Percentiles rank a stretch among this genome's conserved stretches.
Conservation (phyloP, 2,888 invertebrate species). For the Drosophila pseudotalamancana region DNA sequence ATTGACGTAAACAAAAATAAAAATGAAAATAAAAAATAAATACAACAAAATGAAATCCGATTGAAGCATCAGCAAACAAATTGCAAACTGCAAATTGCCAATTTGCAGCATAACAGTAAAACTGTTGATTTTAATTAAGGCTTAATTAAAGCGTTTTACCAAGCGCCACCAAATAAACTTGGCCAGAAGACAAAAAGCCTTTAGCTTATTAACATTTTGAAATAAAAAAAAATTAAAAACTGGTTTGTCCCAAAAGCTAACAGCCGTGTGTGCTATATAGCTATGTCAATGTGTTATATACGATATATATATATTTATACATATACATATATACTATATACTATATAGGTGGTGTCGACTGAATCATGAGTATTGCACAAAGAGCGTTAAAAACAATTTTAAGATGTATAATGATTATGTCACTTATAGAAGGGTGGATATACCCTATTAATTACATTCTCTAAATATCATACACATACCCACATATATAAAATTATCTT, state of each 20-base stretch:
- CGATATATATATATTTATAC: no score
- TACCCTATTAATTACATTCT: no score
- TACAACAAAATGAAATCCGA: constrained; percentile 1
- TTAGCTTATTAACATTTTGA: constrained; percentile 43
- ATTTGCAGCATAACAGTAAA: constrained; percentile 48
- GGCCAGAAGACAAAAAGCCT: constrained; percentile 14
- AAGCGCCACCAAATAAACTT: constrained; percentile 34
- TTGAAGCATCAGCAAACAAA: neutral
- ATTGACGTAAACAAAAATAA: constrained; percentile 54
- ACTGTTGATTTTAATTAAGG: constrained; percentile 70
- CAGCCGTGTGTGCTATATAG: no score
- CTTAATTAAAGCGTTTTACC: constrained; percentile 65
- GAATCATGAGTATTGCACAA: constrained; percentile 16
- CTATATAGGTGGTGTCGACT: constrained; percentile 13
- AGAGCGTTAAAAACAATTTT: constrained; percentile 5
- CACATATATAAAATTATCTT: no score
- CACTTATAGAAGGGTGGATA: no score
- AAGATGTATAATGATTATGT: neutral
- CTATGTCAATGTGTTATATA: constrained; percentile 33
- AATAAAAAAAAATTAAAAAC: constrained; percentile 34
- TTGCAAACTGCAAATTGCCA: constrained; percentile 56
- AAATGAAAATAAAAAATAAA: neutral
- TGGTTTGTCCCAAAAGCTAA: constrained; percentile 33
- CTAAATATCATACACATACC: no score
- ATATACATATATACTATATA: neutral